Evolutionary conservation across 2,113 vertebrate species (phyloP).

Genomic region (Clupea harengus): DNA sequence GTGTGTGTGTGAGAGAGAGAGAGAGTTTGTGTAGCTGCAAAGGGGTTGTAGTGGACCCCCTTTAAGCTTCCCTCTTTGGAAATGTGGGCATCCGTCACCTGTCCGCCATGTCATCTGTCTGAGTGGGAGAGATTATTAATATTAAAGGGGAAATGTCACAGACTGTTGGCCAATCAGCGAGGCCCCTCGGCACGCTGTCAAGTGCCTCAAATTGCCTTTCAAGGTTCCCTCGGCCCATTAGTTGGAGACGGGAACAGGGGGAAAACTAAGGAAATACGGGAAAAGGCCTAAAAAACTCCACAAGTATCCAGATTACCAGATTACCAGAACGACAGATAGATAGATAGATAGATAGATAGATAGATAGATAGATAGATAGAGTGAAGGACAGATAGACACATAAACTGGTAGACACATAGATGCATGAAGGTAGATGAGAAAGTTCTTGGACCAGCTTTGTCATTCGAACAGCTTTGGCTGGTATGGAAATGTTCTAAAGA

Average conservation of each 20-base stretch:
- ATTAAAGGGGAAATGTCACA: slow-evolving; percentile 34
- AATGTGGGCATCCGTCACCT: slow-evolving; percentile 51
- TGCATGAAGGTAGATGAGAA: background rate
- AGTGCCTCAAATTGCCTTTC: slow-evolving; percentile 39
- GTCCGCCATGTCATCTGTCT: slow-evolving; percentile 54
- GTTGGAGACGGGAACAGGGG: background rate
- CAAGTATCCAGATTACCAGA: background rate
- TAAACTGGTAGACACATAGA: background rate
- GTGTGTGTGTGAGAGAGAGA: slow-evolving; percentile 2
- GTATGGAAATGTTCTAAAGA: background rate
- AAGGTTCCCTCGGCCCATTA: slow-evolving; percentile 4
- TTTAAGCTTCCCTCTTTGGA: slow-evolving; percentile 15
- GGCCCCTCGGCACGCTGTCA: slow-evolving; percentile 32
- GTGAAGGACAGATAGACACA: background rate
- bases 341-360: background rate
- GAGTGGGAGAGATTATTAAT: slow-evolving; percentile 62
- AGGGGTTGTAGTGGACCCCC: background rate
- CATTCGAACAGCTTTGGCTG: background rate
- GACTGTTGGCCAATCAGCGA: slow-evolving; percentile 34
- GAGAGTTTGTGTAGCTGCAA: background rate
- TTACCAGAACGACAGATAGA: background rate
- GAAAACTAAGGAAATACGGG: background rate
- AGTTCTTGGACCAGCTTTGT: background rate
- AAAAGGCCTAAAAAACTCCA: background rate
- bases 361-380: background rate